A percentile compares a stretch with the other conserved stretches of the same genome.
Conservation (phyloP, 2,888 invertebrate species). For the Chydorus sphaericus region DNA sequence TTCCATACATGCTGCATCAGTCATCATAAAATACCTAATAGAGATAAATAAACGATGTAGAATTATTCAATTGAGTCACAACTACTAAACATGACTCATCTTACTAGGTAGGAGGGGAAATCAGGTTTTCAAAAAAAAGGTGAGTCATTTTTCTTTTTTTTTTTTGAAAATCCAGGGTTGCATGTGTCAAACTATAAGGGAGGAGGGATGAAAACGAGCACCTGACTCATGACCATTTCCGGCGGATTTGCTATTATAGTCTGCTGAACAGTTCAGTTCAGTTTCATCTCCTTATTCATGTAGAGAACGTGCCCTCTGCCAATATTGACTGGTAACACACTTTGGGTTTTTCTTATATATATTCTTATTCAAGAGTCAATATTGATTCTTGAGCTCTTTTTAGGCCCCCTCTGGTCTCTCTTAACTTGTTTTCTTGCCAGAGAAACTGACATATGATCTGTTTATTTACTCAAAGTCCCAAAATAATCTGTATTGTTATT, state of each 20-base stretch:
- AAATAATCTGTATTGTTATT: too few species aligned
- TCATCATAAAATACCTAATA: too few species aligned
- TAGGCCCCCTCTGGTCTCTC: not conserved
- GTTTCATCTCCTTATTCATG: too few species aligned
- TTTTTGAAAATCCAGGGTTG: not conserved
- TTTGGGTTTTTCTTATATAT: not conserved
- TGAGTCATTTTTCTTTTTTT: conserved; percentile 2
- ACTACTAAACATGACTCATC: not conserved
- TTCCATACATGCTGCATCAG: too few species aligned
- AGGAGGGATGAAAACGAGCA: not conserved
- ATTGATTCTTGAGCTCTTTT: conserved; percentile 4
- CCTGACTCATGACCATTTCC: conserved; percentile 7
- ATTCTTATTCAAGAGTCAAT: conserved; percentile 1
- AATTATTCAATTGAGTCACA: conserved; percentile 6
- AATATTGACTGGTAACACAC: not conserved
- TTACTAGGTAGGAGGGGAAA: not conserved
- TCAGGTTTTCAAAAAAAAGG: not conserved
- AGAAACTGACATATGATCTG: not conserved
- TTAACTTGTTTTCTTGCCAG: not conserved
- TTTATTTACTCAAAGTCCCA: too few species aligned
- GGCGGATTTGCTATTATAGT: not conserved
- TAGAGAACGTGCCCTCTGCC: conserved; percentile 1
- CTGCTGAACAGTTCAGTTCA: not conserved
- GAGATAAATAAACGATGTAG: too few species aligned
- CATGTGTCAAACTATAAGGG: not conserved